phyloP scores from a whole-genome alignment of 2,888 invertebrate species.

The Ethmia dodecea region DNA sequence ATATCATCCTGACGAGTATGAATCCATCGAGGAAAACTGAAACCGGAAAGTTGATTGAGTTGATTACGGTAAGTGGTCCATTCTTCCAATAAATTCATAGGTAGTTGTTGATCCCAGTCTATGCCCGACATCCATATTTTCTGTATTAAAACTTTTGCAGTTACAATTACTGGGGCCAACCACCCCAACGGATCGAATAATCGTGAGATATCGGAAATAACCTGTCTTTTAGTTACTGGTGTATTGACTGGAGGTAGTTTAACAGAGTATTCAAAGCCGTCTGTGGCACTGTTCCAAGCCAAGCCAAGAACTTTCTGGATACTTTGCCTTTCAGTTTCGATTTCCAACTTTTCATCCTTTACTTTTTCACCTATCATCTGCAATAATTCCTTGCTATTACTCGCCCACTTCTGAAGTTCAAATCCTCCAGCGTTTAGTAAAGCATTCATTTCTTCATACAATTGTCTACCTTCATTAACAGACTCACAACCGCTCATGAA shows the following conservation, averaged over 20 bases:
- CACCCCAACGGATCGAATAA: slow-evolving; percentile 20
- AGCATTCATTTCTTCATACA: slow-evolving; percentile 19
- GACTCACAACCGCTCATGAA: slow-evolving; percentile 20
- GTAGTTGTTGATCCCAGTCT: no score
- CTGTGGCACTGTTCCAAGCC: slow-evolving; percentile 16
- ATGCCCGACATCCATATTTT: no score
- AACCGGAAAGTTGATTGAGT: no score
- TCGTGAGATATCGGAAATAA: slow-evolving; percentile 16
- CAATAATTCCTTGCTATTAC: slow-evolving; percentile 11
- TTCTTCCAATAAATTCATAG: no score
- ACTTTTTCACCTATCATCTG: slow-evolving; percentile 3
- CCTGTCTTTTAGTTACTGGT: slow-evolving; percentile 18
- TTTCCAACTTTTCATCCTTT: neutral
- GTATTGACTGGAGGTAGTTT: slow-evolving; percentile 7
- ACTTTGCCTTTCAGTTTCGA: slow-evolving; percentile 17
- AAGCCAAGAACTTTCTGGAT: slow-evolving; percentile 21
- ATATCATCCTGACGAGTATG: no score
- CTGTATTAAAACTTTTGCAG: no score
- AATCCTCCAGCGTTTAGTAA: slow-evolving; percentile 20
- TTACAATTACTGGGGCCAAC: no score
- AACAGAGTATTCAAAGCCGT: slow-evolving; percentile 19
- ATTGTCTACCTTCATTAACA: slow-evolving; percentile 13
- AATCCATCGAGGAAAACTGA: no score
- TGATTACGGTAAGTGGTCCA: no score
- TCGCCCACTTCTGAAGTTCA: slow-evolving; percentile 18